These are phyloP conservation scores for Anhinga rufa DNA, from an alignment of 2,113 vertebrate species.

Conservation along the genomic window DNA sequence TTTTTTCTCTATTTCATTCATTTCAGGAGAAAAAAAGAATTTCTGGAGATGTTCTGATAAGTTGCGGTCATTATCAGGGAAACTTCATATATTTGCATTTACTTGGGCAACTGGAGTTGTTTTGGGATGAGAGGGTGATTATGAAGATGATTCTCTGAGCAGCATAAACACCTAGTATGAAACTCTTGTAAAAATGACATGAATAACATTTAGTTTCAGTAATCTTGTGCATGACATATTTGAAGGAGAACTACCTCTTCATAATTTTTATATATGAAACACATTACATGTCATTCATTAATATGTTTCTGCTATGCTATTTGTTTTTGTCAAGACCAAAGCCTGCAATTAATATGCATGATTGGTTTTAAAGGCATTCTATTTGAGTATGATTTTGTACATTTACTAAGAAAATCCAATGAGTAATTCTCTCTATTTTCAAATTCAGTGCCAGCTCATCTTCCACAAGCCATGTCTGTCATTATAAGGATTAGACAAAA, in stretches of 20 bases:
- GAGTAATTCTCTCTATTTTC: not conserved
- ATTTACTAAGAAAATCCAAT: not conserved
- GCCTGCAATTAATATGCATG: not conserved
- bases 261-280: not conserved
- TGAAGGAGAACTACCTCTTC: constrained; percentile 15
- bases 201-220: constrained; percentile 32
- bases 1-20: not conserved
- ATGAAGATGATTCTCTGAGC: constrained; percentile 42
- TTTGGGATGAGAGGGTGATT: constrained; percentile 44
- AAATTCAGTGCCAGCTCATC: not conserved
- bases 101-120: constrained; percentile 59
- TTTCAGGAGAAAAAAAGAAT: not conserved
- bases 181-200: not conserved
- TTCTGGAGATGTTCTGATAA: constrained; percentile 29
- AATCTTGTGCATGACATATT: constrained; percentile 50
- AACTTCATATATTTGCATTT: constrained; percentile 63
- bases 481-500: not conserved
- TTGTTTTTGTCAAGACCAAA: not conserved
- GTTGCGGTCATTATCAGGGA: constrained; percentile 14
- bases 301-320: not conserved
- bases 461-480: not conserved
- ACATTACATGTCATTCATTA: not conserved
- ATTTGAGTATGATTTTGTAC: not conserved
- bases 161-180: not conserved
- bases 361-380: not conserved